A percentile compares a stretch with the other conserved stretches of the same genome.
Conservation (phyloP, 2,888 invertebrate genomes). For the Erebia aethiops region DNA sequence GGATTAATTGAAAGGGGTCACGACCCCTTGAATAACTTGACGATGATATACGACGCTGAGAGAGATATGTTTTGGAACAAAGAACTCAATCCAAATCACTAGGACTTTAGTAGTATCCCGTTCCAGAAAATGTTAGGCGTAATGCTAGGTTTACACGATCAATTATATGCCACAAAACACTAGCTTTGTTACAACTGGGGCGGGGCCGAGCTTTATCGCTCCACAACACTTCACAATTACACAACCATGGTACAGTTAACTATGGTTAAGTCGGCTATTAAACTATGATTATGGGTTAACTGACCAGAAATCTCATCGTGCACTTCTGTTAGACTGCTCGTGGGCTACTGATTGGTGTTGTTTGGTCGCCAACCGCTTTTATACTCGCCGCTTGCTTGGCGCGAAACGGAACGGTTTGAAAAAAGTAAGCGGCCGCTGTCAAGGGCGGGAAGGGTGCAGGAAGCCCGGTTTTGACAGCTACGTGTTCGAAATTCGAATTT, state of each 20-base stretch:
- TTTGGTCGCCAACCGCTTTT: slow-evolving; percentile 69
- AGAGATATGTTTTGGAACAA: not conserved
- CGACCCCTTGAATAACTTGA: too few species aligned
- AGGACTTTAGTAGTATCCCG: not conserved
- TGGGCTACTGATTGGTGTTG: slow-evolving; percentile 80
- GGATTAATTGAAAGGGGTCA: too few species aligned
- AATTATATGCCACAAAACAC: not conserved
- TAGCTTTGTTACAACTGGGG: not conserved
- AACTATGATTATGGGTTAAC: slow-evolving; percentile 46
- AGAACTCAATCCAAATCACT: not conserved
- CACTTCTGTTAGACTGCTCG: slow-evolving; percentile 82
- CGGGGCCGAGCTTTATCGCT: not conserved
- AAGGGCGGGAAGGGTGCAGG: slow-evolving; percentile 81
- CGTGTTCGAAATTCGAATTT: slow-evolving; percentile 54
- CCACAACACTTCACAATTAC: slow-evolving; percentile 49
- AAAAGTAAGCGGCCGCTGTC: slow-evolving; percentile 77
- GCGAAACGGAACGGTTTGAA: slow-evolving; percentile 70
- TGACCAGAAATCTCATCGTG: slow-evolving; percentile 81
- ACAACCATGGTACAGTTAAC: slow-evolving; percentile 36
- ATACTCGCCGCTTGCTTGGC: slow-evolving; percentile 64
- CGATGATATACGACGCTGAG: too few species aligned
- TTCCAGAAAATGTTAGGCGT: not conserved
- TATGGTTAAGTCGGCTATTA: slow-evolving; percentile 1
- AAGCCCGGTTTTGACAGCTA: slow-evolving; percentile 67
- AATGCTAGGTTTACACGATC: slow-evolving; percentile 1